phyloP scores from a whole-genome alignment of 1,140 invertebrate genomes.

The Sminthurinus signatus region DNA sequence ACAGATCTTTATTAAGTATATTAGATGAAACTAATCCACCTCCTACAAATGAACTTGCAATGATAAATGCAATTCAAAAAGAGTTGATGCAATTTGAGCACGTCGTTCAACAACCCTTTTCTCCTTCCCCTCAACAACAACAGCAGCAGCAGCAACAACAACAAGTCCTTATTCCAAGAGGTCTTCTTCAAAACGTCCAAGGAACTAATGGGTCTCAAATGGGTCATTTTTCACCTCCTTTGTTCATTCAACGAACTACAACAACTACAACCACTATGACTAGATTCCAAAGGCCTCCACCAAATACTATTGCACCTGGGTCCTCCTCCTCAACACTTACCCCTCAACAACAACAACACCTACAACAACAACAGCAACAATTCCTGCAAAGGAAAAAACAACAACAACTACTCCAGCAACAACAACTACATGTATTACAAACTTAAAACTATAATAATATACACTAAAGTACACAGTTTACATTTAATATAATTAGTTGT shows the following conservation, averaged over 20 bases:
- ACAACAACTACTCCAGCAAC: constrained; percentile 44
- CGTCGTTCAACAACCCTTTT: constrained; percentile 44
- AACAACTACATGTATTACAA: constrained; percentile 47
- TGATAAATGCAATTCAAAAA: constrained; percentile 79
- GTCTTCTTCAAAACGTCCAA: constrained; percentile 1
- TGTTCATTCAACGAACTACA: constrained; percentile 32
- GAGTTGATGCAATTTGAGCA: constrained; percentile 78
- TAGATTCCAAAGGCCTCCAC: constrained; percentile 28
- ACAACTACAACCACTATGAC: constrained; percentile 43
- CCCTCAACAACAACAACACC: constrained; percentile 30
- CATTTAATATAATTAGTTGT: too few species aligned
- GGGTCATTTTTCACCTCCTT: constrained; percentile 6
- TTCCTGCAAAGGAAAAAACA: constrained; percentile 42
- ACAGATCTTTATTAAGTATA: neutral
- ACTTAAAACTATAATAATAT: too few species aligned
- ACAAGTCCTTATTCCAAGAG: constrained; percentile 10
- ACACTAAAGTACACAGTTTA: too few species aligned
- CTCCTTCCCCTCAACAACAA: neutral
- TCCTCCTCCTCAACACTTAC: constrained; percentile 16
- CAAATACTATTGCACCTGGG: constrained; percentile 26
- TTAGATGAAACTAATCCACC: constrained; percentile 2
- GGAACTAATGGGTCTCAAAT: constrained; percentile 1
- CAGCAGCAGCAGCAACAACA: constrained; percentile 14
- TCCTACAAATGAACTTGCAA: constrained; percentile 56
- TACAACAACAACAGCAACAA: constrained; percentile 32